Evolutionary conservation across 2,888 invertebrate species (phyloP).

Genomic region (Nebria salina): DNA sequence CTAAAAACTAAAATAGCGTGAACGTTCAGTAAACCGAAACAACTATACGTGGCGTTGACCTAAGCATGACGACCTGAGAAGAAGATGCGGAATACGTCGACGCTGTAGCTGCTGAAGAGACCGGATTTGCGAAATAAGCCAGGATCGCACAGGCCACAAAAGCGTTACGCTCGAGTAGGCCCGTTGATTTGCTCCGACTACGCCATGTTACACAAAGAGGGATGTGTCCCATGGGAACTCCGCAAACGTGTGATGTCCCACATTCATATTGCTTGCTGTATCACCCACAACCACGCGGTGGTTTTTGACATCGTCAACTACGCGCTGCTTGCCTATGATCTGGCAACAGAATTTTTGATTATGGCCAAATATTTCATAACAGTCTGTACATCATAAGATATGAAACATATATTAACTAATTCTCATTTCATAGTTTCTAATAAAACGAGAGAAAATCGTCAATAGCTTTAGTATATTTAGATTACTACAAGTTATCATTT

Average conservation of each 20-base stretch:
- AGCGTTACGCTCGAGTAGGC: slow-evolving; percentile 45
- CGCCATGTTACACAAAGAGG: slow-evolving; percentile 47
- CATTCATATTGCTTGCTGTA: slow-evolving; percentile 12
- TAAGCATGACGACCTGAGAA: neutral
- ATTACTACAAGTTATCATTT: neutral
- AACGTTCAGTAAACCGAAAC: neutral
- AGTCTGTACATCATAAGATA: no score
- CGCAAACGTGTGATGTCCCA: slow-evolving; percentile 32
- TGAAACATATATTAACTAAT: no score
- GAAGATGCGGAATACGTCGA: neutral
- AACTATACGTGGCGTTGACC: neutral
- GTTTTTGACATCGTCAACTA: neutral
- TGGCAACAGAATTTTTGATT: no score
- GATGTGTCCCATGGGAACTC: slow-evolving; percentile 45
- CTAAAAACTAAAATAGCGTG: neutral
- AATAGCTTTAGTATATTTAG: no score
- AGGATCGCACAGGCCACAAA: neutral
- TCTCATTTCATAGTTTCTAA: no score
- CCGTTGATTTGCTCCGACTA: slow-evolving; percentile 47
- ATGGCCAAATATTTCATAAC: no score
- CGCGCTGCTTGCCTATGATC: neutral
- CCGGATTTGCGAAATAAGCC: slow-evolving; percentile 27
- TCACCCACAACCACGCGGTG: neutral
- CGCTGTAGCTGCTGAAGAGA: slow-evolving; percentile 4
- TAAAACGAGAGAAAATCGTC: no score